Evolutionary conservation across 2,113 vertebrate genomes (phyloP), one percentile per base, ranked within the genome.

Genomic region (Pelodiscus sinensis): DNA sequence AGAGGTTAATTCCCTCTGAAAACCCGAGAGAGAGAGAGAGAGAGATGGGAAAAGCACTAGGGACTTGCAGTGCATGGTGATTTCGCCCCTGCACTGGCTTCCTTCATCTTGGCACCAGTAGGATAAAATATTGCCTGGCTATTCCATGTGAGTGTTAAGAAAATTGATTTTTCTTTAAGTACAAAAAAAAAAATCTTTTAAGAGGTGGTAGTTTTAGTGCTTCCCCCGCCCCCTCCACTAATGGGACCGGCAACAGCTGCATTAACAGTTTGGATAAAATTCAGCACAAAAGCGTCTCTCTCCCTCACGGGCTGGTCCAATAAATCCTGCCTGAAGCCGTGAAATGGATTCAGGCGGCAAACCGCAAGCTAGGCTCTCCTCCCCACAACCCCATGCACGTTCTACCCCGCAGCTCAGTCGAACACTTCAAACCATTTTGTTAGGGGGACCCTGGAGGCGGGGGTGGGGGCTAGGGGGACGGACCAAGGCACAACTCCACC

Each of bases 231-330:
- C 4, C 16, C 35, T 14, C 12, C 11, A 2, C 85, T 95, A 81
- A 97, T 86, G 86, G 80, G 93, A 87, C 82, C 71, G 71, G 84
- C 89, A 90, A 92, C 91, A 89, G 91, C 94, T 95, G 94, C 89
- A 57, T 95, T 93, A 96, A 95, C 83, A 54, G 60, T 68, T 95
- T 93, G 96, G 96, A 92, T 84, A 54, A 89, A 88, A 91, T 79
- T 90, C 96, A 95, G n/a, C 90, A 96, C 92, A 94, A 96, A 96
- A 96, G 92, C 93, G 81, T 93, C 56, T 68, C 44, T 95, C 95
- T 90, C 91, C 91, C 62, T 10, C 52, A 71, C 89, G 94, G 87
- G 55, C 73, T 1, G 82, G 52, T 15, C 92, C 88, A 86, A 96
- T 92, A 96, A 95, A 96, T 97, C 95, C 91, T 62, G 44, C 89